Conservation (phyloP, 2,797 vertebrate species). For the Sebastes itinus region DNA sequence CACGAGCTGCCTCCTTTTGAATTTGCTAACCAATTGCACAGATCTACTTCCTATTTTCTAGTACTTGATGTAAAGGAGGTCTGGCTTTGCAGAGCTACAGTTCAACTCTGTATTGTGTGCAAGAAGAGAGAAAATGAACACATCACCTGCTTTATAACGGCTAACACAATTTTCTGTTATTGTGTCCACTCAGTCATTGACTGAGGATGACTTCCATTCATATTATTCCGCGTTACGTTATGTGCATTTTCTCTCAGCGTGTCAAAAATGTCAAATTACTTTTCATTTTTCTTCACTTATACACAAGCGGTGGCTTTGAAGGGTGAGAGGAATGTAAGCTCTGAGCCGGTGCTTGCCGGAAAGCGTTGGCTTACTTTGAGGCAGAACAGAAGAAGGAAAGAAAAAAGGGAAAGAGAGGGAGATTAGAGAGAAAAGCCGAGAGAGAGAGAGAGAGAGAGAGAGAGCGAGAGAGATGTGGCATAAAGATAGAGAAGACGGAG, state of each 20-base stretch:
- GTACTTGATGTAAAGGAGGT: background rate
- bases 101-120: background rate
- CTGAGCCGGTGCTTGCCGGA: constrained; percentile 51
- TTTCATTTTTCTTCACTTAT: constrained; percentile 43
- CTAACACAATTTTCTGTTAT: background rate
- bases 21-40: background rate
- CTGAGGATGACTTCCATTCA: constrained; percentile 16
- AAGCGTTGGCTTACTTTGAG: constrained; percentile 67
- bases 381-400: constrained; percentile 40
- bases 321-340: constrained; percentile 59
- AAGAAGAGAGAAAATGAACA: background rate
- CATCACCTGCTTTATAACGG: background rate
- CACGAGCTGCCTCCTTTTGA: background rate
- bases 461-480: constrained; percentile 36
- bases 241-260: constrained; percentile 12
- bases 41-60: background rate
- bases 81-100: background rate
- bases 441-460: constrained; percentile 24
- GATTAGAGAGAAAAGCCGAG: constrained; percentile 46
- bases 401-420: constrained; percentile 1
- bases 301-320: constrained; percentile 52
- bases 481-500: constrained; percentile 26
- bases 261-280: constrained; percentile 27
- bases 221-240: constrained; percentile 16
- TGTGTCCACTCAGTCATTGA: background rate